phyloP scores from a whole-genome alignment of 2,113 vertebrate species.

The Pseudorasbora parva region DNA sequence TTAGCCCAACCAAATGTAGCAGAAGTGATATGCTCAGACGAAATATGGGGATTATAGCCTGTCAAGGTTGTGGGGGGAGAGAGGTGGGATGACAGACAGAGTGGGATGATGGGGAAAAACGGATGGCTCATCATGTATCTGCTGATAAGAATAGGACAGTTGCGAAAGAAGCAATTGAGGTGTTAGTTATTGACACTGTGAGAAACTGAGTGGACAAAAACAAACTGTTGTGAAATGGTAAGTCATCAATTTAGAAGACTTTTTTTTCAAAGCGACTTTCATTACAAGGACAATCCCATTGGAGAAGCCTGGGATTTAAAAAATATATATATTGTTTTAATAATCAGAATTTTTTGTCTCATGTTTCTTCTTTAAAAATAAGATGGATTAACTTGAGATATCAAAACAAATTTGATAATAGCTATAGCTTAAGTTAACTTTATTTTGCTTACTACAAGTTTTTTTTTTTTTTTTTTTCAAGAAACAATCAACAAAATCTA shows the following conservation, averaged over 20 bases:
- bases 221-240: constrained; percentile 10
- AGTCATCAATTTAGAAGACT: background rate
- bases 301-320: too few relatives aligned
- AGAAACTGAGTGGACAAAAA: constrained; percentile 19
- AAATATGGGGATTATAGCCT: constrained; percentile 48
- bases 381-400: too few relatives aligned
- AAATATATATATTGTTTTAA: too few relatives aligned
- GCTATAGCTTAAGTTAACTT: too few relatives aligned
- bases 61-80: constrained; percentile 30
- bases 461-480: too few relatives aligned
- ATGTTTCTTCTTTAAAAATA: too few relatives aligned
- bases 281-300: background rate
- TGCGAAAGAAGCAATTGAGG: background rate
- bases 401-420: too few relatives aligned
- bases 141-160: constrained; percentile 3
- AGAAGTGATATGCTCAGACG: constrained; percentile 38
- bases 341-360: too few relatives aligned
- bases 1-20: constrained; percentile 44
- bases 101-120: background rate
- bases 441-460: too few relatives aligned
- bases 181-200: background rate
- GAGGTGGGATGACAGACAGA: constrained; percentile 26
- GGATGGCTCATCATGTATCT: background rate
- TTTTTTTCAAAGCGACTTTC: background rate
- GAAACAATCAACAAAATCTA: too few relatives aligned